A percentile compares a stretch with the other conserved stretches of the same genome.
phyloP scores from a whole-genome alignment of 2,113 vertebrate species.

The Promerops cafer region DNA sequence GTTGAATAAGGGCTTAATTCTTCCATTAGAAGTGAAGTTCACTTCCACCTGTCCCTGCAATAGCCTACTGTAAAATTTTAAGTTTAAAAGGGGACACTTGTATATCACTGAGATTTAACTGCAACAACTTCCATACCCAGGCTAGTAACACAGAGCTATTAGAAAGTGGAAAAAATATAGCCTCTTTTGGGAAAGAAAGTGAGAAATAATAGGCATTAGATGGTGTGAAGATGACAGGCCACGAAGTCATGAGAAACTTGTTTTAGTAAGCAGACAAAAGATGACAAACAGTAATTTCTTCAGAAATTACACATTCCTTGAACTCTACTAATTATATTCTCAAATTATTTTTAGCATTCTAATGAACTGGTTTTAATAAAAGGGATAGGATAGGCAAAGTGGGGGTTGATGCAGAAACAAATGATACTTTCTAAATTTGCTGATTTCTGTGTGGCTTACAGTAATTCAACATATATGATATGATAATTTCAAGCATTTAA shows the following conservation, averaged over 20 bases:
- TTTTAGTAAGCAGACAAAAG: not conserved
- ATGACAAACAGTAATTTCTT: not conserved
- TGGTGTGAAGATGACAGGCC: not conserved
- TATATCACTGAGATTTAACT: not conserved
- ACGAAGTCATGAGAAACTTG: not conserved
- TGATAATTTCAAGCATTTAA: not conserved
- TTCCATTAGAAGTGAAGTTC: not conserved
- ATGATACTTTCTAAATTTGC: not conserved
- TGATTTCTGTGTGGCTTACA: not conserved
- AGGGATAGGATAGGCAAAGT: not conserved
- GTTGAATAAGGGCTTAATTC: not conserved
- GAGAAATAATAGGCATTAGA: not conserved
- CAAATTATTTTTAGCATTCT: not conserved
- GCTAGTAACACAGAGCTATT: not conserved
- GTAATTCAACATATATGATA: not conserved
- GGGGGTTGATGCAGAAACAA: not conserved
- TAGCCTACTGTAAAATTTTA: not conserved
- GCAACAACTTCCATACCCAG: not conserved
- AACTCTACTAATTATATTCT: not conserved
- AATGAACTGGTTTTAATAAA: not conserved
- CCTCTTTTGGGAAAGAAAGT: not conserved
- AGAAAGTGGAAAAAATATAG: not conserved
- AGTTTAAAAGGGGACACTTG: not conserved
- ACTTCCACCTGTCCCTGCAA: fast-evolving
- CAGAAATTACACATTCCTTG: not conserved